Conservation (phyloP, 2,797 vertebrate genomes). For the Taenioides sp. region DNA sequence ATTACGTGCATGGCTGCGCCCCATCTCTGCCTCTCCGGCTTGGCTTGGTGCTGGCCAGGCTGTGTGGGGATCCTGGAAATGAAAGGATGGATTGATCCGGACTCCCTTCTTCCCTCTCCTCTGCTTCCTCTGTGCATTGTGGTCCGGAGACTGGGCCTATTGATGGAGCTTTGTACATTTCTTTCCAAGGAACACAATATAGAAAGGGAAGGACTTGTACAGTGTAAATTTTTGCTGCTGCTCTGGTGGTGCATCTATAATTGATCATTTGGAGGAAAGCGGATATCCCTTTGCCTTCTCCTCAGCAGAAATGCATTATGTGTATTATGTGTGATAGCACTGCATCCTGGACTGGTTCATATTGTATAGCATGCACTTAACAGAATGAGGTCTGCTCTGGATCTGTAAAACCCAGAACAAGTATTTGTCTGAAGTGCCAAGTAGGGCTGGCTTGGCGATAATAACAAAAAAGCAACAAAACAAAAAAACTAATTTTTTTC, state of each 20-base stretch:
- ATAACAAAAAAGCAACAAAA: too few species aligned
- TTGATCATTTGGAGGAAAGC: constrained; percentile 18
- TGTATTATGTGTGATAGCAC: constrained; percentile 10
- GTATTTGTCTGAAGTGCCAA: not conserved
- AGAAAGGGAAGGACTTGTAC: constrained; percentile 50
- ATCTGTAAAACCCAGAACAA: not conserved
- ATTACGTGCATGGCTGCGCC: constrained; percentile 64
- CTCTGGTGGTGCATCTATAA: constrained; percentile 8
- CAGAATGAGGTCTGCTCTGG: not conserved
- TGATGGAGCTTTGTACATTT: constrained; percentile 70
- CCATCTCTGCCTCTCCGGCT: constrained; percentile 60
- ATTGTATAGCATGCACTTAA: not conserved
- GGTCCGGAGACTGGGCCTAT: constrained; percentile 76
- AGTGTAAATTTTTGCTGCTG: constrained; percentile 41
- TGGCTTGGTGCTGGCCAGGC: constrained; percentile 68
- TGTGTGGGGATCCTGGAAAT: constrained; percentile 68
- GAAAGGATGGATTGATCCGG: constrained; percentile 82
- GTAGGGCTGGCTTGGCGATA: too few species aligned
- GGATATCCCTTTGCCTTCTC: not conserved
- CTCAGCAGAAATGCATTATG: constrained; percentile 1
- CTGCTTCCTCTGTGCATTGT: constrained; percentile 81
- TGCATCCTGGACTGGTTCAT: not conserved
- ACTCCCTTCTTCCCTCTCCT: constrained; percentile 68
- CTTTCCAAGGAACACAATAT: constrained; percentile 44
- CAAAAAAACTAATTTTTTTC: too few species aligned